These are phyloP conservation scores for Lampropteryx suffumata DNA, from an alignment of 2,888 invertebrate genomes.

Conservation along the genomic window DNA sequence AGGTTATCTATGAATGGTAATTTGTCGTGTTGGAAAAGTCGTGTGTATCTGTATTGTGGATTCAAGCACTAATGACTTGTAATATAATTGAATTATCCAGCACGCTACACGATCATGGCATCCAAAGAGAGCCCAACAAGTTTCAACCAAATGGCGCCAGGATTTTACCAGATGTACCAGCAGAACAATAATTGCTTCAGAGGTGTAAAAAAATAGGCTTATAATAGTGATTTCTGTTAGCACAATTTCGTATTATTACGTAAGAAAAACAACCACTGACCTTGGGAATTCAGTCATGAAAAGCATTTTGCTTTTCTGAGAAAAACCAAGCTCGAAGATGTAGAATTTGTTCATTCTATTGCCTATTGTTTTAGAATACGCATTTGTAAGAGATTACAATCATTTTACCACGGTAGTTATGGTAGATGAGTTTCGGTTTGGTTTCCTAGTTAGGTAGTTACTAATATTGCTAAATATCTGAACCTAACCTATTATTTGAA, in stretches of 20 bases:
- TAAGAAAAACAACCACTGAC: slow-evolving; percentile 7
- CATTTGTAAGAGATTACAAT: slow-evolving; percentile 32
- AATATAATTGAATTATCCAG: slow-evolving; percentile 59
- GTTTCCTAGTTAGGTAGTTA: slow-evolving; percentile 12
- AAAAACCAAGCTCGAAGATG: slow-evolving; percentile 14
- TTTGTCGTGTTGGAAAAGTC: slow-evolving; percentile 35
- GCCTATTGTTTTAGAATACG: slow-evolving; percentile 29
- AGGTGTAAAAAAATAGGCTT: too few species aligned
- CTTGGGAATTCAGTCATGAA: slow-evolving; percentile 30
- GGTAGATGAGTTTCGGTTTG: slow-evolving; percentile 22
- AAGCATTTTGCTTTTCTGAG: slow-evolving; percentile 23
- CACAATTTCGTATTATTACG: too few species aligned
- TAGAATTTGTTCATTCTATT: slow-evolving; percentile 25
- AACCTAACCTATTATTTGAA: background rate
- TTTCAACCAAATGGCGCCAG: background rate
- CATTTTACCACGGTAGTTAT: slow-evolving; percentile 32
- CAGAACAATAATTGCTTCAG: too few species aligned
- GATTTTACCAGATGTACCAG: background rate
- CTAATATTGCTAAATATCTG: slow-evolving; percentile 2
- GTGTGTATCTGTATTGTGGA: slow-evolving; percentile 41
- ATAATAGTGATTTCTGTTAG: too few species aligned
- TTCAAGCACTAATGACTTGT: slow-evolving; percentile 48
- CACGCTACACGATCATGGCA: slow-evolving; percentile 40
- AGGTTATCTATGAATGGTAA: background rate
- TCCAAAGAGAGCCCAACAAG: slow-evolving; percentile 11